A percentile compares a stretch with the other conserved stretches of the same genome.
These are phyloP conservation scores for Taphrorychus bicolor DNA, from an alignment of 2,888 invertebrate genomes.

Conservation along the genomic window DNA sequence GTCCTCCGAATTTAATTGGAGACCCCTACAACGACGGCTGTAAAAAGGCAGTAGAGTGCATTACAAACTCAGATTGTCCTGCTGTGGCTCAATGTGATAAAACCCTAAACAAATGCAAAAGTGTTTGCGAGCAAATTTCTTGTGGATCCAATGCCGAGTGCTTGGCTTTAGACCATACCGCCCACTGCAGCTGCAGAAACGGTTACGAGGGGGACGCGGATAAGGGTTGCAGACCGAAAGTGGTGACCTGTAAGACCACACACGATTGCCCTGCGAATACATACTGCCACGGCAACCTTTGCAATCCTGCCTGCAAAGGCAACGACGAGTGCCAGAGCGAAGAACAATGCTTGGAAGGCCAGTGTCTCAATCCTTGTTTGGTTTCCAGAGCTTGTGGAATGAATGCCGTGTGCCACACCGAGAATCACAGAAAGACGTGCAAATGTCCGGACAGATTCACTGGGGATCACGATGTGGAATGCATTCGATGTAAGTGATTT, in stretches of 20 bases:
- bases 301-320: slow-evolving; percentile 80
- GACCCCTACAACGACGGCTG: slow-evolving; percentile 88
- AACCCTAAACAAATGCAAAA: slow-evolving; percentile 80
- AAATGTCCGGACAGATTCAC: slow-evolving; percentile 86
- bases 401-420: slow-evolving; percentile 78
- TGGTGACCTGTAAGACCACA: slow-evolving; percentile 74
- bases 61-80: slow-evolving; percentile 81
- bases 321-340: slow-evolving; percentile 80
- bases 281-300: slow-evolving; percentile 81
- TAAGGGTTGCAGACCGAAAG: slow-evolving; percentile 77
- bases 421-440: slow-evolving; percentile 79
- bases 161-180: slow-evolving; percentile 75
- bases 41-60: slow-evolving; percentile 81
- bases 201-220: slow-evolving; percentile 79
- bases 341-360: slow-evolving; percentile 83
- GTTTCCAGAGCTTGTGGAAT: slow-evolving; percentile 81
- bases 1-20: slow-evolving; percentile 80
- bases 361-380: slow-evolving; percentile 82
- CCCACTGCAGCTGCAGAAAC: slow-evolving; percentile 78
- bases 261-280: slow-evolving; percentile 79
- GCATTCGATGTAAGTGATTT: slow-evolving; percentile 81
- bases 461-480: slow-evolving; percentile 83
- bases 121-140: slow-evolving; percentile 77
- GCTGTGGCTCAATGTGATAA: slow-evolving; percentile 77
- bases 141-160: slow-evolving; percentile 90